Percentiles rank a stretch among this genome's conserved stretches.
Evolutionary conservation across 2,113 vertebrate genomes (phyloP).

Genomic region (Ursus arctos): DNA sequence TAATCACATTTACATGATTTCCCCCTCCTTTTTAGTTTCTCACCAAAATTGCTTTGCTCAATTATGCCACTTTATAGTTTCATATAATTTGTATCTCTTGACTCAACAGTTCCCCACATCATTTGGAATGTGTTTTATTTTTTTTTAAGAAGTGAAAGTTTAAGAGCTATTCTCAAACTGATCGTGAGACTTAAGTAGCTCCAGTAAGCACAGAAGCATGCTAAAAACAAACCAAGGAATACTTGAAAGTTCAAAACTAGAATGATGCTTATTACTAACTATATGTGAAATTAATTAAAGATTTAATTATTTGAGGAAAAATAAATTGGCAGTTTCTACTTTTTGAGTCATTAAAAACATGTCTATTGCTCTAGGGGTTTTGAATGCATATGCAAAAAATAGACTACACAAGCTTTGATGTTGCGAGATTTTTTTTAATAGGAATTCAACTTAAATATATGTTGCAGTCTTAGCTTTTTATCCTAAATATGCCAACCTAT

Average conservation of each 20-base stretch:
- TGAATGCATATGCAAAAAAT: conserved; percentile 56
- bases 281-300: conserved; percentile 83
- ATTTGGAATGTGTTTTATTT: conserved; percentile 65
- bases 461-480: conserved; percentile 56
- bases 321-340: conserved; percentile 80
- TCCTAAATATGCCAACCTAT: conserved; percentile 53
- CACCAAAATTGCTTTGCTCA: conserved; percentile 75
- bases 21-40: conserved; percentile 80
- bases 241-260: conserved; percentile 78
- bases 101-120: conserved; percentile 76
- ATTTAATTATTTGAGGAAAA: conserved; percentile 82
- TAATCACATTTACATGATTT: conserved; percentile 83
- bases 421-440: conserved; percentile 63
- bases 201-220: conserved; percentile 51
- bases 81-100: conserved; percentile 76
- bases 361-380: conserved; percentile 78
- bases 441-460: conserved; percentile 66
- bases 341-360: conserved; percentile 83
- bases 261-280: conserved; percentile 77
- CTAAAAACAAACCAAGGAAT: conserved; percentile 65
- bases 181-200: conserved; percentile 65
- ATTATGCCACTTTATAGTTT: conserved; percentile 77
- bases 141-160: conserved; percentile 79
- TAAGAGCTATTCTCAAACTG: conserved; percentile 72
- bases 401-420: conserved; percentile 71